Evolutionary conservation across 2,113 vertebrate species (phyloP), one percentile per base, ranked within the genome.

Genomic region (Sinocyclocheilus maitianheensis): DNA sequence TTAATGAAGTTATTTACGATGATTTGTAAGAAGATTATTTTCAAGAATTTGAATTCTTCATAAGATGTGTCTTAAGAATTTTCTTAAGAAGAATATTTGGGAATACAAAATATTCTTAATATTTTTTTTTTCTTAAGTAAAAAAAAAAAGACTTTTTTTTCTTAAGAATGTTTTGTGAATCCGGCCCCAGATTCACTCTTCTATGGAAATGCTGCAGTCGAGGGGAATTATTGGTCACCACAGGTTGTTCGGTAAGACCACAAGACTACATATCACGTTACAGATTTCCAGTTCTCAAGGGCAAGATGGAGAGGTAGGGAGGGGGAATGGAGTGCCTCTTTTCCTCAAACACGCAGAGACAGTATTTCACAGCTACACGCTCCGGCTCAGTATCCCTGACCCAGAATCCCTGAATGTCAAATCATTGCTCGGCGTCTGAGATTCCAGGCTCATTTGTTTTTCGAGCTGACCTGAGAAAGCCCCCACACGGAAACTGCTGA

Each of bases 381-480:
- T 60, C 84, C 40, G n/a, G 51, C 67, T 74, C 34, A 81, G 48
- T 74, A 86, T 69, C 55, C 77, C 77, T 71, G 84, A 85, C 55
- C 55, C 37, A 34, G 30, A 34, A 34, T 34, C 30, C 30, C 30
- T 34, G 30, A 34, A 67, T 30, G 67, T 60, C 48, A 22, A 72
- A 43, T 80, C 84, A 80, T n/a, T 16, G 53, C 77, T 37, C 4
- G 6, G 18, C 30, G 55, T 75, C n/a, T 43, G 78, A 65, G 51
- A 43, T 74, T n/a, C 51, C 48, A 62, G 65, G 84, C 84, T 80
- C 77, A 62, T 71, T 79, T 71, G 77, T 71, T 40, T 81, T 86
- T 77, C 14, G 20, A 76, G 58, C 58, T 81, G 78, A 81, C 34
- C 78, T 72, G 67, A 75, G 60, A 75, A 51, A 22, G 46, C 40